Evolutionary conservation across 2,888 invertebrate genomes (phyloP), one percentile per base, ranked within the genome.

Genomic region (Drosophila anomelani): DNA sequence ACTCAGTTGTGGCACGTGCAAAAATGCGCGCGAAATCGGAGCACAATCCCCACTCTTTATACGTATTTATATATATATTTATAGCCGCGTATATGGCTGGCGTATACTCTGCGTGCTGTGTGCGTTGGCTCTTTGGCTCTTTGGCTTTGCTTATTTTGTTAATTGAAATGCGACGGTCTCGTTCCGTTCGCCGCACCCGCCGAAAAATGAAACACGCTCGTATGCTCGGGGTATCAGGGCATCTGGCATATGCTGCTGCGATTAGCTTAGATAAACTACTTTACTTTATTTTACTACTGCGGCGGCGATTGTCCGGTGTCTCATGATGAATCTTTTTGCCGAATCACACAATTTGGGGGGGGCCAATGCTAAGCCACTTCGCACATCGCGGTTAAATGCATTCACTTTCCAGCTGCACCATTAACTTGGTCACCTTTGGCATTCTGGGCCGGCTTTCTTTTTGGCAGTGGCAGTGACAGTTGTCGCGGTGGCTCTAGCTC

Each of bases 151-250:
- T 81, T 85, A 81, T 85, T 75, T 81, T 85, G 74, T 83, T 86
- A 89, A 89, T 89, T 86, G 77, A 89, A 89, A 83, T 85, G 77
- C 87, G 77, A 73, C 76, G 64, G 74, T 69, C 56, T 79, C 81
- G 60, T 61, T 60, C 61, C 53, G 73, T 64, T 72, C 60, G 46
- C 38, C 70, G 56, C 75, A 63, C 75, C 56, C 70, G 62, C 47
- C 41, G 26, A 38, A 43, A 58, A 61, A 29, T 36, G 32, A 36
- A 39, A 36, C 20, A 41, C 38, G 57, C 59, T 57, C 57, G 59
- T 39, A 12, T 17, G 29, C 6, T 17, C n/a, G 29, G 59, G 58
- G 41, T 41, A 59, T 41, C 60, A 41, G 29, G 23, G 34, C 41
- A 41, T 61, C 60, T 60, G 61, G 61, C 41, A 34, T 60, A 60